Percentiles rank a stretch among this genome's conserved stretches.
Conservation (phyloP, 2,113 vertebrate genomes). For the Neotragus moschatus region DNA sequence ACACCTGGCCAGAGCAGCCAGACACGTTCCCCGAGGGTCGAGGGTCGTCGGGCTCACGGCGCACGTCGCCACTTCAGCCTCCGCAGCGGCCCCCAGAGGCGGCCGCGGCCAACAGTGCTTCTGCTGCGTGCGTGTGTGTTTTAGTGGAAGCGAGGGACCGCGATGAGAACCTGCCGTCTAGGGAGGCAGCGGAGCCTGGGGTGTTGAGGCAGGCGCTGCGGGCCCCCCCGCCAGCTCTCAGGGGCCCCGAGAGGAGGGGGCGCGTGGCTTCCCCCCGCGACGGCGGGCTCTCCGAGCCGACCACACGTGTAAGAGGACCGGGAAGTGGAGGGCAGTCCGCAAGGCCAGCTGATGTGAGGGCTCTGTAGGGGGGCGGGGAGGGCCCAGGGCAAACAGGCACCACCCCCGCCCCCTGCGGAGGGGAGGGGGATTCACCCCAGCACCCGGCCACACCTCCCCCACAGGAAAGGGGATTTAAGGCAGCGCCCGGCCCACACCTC, state of each 20-base stretch:
- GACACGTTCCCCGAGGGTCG: neutral
- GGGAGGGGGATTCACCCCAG: neutral
- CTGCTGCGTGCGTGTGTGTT: neutral
- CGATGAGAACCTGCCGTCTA: neutral
- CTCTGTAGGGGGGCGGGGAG: neutral
- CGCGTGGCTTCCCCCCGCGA: accelerated
- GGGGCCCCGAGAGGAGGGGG: neutral
- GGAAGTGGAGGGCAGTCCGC: constrained; percentile 46
- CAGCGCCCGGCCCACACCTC: neutral
- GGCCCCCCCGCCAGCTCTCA: constrained; percentile 31
- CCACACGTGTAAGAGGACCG: constrained; percentile 7
- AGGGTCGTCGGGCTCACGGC: neutral
- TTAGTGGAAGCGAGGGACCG: constrained; percentile 35
- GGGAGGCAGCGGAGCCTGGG: neutral
- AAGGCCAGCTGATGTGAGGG: constrained; percentile 28
- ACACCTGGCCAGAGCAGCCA: constrained; percentile 46
- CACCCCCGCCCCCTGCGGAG: neutral
- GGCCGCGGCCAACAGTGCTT: neutral
- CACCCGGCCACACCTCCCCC: no score
- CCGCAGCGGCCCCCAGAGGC: neutral
- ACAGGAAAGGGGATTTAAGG: no score
- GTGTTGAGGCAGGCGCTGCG: constrained; percentile 32
- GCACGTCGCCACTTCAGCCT: constrained; percentile 27
- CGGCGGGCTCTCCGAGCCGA: neutral
- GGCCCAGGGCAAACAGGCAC: neutral